Base-by-base conservation (phyloP, 2,797 vertebrate species). In the Ciconia nigra region DNA sequence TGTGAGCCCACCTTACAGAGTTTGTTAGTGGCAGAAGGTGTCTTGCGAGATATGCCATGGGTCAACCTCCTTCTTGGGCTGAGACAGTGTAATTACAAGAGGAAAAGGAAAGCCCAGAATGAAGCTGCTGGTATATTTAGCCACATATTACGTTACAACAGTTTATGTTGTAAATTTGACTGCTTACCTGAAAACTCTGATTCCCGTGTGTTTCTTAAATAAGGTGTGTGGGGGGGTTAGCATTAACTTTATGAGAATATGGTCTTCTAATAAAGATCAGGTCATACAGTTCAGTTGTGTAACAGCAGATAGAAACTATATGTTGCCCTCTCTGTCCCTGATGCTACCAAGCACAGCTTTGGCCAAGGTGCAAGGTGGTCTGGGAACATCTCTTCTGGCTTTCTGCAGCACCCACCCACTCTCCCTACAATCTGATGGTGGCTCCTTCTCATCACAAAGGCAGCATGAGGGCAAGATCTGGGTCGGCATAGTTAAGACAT, bases 401-500 rank as follows among this genome's bases (percentile, higher is more conserved):
- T 65, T 29, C n/a, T 70, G 22, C 42, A 52, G 10, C 26, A 47
- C 14, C 28, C 47, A 83, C 13, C 7, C 15, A 13, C 20, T 35
- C 29, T 42, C 42, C 35, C 29, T 76, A 9, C 46, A 31, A 22
- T 24, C 17, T 61, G 11, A 9, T 13, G 19, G 22, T 25, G 37
- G 7, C 15, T 58, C 14, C 69, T 66, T 57, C n/a, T 52, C 35
- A 19, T 29, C 35, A 15, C 25, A 58, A 5, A n/a, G 9, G 18
- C n/a, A 54, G 20, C 54, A 37, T 3, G 9, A 58, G 12, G 9
- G 29, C 15, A 65, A 78, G 28, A 18, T 26, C 35, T 54, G 33
- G 12, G 9, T 41, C 2, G 0, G 24, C 49, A 5, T 3, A 5
- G 13, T 13, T 57, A n/a, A 72, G 78, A 58, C 14, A 4, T 7